Conservation (phyloP, 2,113 vertebrate genomes). For the rat (Rattus norvegicus) region GRCr8 NC_086026.1:71324501-71325000, state of each 20-base stretch:
- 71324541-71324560: neutral
- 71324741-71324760: neutral
- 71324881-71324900: neutral
- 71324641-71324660: neutral
- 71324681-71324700: neutral
- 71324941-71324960: neutral
- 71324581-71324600: neutral
- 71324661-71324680: neutral
- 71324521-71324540: neutral
- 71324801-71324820: neutral
- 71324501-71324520: neutral
- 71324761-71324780: neutral
- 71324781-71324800: neutral
- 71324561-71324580: constrained; percentile 12
- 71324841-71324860: neutral
- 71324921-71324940: neutral
- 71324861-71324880: neutral
- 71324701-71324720: neutral
- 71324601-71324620: too few species aligned
- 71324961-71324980: neutral
- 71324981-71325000: neutral
- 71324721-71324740: neutral
- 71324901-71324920: neutral
- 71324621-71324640: neutral
- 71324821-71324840: neutral